Percentiles rank a stretch among this genome's conserved stretches.
Conservation (phyloP, 1,140 invertebrate species). For the Eumaeus atala region DNA sequence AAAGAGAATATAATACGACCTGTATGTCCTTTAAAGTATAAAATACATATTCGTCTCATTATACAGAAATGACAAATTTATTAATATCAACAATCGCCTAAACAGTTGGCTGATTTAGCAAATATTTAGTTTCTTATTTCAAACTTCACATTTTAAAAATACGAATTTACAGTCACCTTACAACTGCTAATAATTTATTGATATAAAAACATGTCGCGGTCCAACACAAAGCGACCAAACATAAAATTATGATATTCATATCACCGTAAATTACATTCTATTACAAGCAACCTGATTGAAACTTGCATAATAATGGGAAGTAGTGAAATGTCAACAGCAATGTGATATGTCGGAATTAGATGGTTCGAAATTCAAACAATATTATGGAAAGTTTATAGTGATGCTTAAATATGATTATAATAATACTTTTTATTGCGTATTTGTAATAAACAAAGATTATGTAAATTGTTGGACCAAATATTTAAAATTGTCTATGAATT, state of each 20-base stretch:
- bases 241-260: slow-evolving; percentile 6
- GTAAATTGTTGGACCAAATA: not conserved
- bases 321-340: slow-evolving; percentile 18
- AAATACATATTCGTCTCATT: not conserved
- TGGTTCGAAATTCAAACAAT: slow-evolving; percentile 3
- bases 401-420: slow-evolving; percentile 1
- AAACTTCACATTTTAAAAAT: not conserved
- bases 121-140: slow-evolving; percentile 14
- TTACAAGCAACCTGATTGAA: not conserved
- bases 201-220: not conserved
- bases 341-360: slow-evolving; percentile 14
- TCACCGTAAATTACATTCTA: slow-evolving; percentile 8
- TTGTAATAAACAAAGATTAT: slow-evolving; percentile 1
- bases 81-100: slow-evolving; percentile 1
- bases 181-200: not conserved
- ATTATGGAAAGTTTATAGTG: slow-evolving; percentile 14
- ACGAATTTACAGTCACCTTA: not conserved
- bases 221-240: not conserved
- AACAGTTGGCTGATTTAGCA: slow-evolving; percentile 12
- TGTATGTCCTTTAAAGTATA: too few species aligned
- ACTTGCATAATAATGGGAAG: slow-evolving; percentile 1
- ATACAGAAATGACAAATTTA: slow-evolving; percentile 9
- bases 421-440: slow-evolving; percentile 8
- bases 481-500: not conserved
- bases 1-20: too few species aligned